These are phyloP conservation scores for Sebastes goodei DNA, from an alignment of 2,797 vertebrate genomes.

Conservation along the genomic window DNA sequence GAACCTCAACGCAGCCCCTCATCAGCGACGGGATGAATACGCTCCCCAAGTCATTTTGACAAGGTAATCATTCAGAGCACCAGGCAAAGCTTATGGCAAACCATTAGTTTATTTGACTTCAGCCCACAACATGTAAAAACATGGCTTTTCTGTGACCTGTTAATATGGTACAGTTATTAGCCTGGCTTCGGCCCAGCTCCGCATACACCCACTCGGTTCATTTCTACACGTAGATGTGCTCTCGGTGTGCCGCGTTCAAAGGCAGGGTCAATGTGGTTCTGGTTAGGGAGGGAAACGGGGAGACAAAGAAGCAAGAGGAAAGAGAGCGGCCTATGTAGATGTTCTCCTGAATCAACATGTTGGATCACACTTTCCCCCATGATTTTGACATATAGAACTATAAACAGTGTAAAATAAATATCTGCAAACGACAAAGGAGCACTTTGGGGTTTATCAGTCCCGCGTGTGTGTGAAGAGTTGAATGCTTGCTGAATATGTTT, in stretches of 20 bases:
- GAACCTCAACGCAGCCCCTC: slow-evolving; percentile 13
- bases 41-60: slow-evolving; percentile 61
- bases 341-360: slow-evolving; percentile 73
- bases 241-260: slow-evolving; percentile 53
- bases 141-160: slow-evolving; percentile 66
- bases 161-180: slow-evolving; percentile 74
- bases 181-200: slow-evolving; percentile 55
- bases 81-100: slow-evolving; percentile 44
- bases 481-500: slow-evolving; percentile 27
- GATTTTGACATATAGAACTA: slow-evolving; percentile 67
- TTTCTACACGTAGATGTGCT: slow-evolving; percentile 51
- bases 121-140: slow-evolving; percentile 70
- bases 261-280: slow-evolving; percentile 73
- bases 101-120: slow-evolving; percentile 75
- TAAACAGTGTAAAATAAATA: slow-evolving; percentile 75
- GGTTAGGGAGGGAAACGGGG: slow-evolving; percentile 63
- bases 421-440: slow-evolving; percentile 65
- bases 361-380: slow-evolving; percentile 52
- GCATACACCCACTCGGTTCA: slow-evolving; percentile 23
- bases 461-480: slow-evolving; percentile 28
- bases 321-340: slow-evolving; percentile 63
- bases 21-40: slow-evolving; percentile 55
- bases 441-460: slow-evolving; percentile 64
- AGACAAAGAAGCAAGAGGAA: slow-evolving; percentile 60
- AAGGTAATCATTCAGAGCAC: slow-evolving; percentile 60